Base-by-base conservation (phyloP, 2,888 invertebrate genomes). In the Philaethria dido region DNA sequence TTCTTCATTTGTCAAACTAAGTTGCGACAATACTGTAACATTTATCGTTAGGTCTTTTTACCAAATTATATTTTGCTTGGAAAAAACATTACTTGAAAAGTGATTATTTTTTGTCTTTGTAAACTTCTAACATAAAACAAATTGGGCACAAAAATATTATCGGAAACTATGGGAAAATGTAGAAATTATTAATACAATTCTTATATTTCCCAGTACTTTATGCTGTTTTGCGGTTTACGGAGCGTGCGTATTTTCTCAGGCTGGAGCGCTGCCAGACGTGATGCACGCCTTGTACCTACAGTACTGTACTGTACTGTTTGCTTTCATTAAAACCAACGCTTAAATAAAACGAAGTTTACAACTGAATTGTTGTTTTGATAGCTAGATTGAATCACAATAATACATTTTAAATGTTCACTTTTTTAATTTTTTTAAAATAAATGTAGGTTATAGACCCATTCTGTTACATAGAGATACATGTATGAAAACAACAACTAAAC, bases 271-370 rank as follows among this genome's bases (percentile, higher is more conserved):
- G 64, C 64, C 64, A 64, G 59, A 36, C 36, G 25, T 48, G 57
- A 59, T 48, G 39, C 42, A 54, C 63, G 54, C 33, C 36, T 59
- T 62, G 39, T 62, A 47, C 25, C 44, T 59, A 57, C 62, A 60
- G 25, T 25, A 25, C 25, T n/a, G 54, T 69, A 66, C 57, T 62
- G 62, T 55, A 52, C 50, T 54, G 59, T 66, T 62, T 69, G 62
- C 48, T 68, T 65, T 62, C 62, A 68, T 68, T 65, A 65, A 52
- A 59, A 64, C 54, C 45, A 36, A 55, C 63, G 64, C 36, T 48
- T 64, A 64, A 39, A 57, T 48, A 48, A 25, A 62, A 29, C 18
- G 29, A 45, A 60, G 16, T 60, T 45, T 60, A n/a, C 44, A 44
- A 60, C n/a, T 60, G 29, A 47, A 57, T 20, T 14, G 29, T 29